These are phyloP conservation scores for Micromussa lordhowensis DNA, from an alignment of 92 coral and sea anemone species.

Conservation along the genomic window DNA sequence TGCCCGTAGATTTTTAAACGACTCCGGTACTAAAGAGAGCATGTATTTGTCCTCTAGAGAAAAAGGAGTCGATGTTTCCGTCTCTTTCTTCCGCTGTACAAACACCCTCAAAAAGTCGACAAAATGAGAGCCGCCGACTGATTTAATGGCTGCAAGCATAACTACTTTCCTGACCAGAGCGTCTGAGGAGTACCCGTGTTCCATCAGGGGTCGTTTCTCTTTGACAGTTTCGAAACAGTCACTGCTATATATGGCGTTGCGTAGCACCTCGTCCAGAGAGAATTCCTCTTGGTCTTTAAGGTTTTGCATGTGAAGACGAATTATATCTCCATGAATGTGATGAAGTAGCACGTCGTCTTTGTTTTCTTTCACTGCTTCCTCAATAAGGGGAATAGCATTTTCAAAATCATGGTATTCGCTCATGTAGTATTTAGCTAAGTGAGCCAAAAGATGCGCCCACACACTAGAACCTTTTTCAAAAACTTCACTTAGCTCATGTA, in stretches of 20 bases:
- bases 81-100: background rate
- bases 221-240: constrained; percentile 72
- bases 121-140: constrained; percentile 47
- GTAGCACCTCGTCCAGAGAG: constrained; percentile 56
- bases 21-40: constrained; percentile 75
- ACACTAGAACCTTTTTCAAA: constrained; percentile 70
- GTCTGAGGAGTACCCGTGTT: constrained; percentile 83
- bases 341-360: constrained; percentile 72
- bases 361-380: constrained; percentile 73
- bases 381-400: constrained; percentile 60
- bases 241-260: constrained; percentile 76
- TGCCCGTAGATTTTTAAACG: constrained; percentile 60
- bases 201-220: constrained; percentile 75
- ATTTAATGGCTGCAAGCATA: constrained; percentile 79
- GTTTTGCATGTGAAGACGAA: constrained; percentile 72
- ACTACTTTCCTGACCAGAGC: constrained; percentile 74
- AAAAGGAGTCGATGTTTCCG: background rate
- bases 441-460: constrained; percentile 86
- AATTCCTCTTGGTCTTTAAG: constrained; percentile 50
- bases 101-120: constrained; percentile 60
- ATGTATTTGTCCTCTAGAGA: constrained; percentile 58
- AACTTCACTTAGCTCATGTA: constrained; percentile 62
- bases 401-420: constrained; percentile 39
- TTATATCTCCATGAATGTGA: constrained; percentile 87
- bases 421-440: constrained; percentile 82